phyloP scores from a whole-genome alignment of 2,888 invertebrate genomes.

The Acleris laterana region DNA sequence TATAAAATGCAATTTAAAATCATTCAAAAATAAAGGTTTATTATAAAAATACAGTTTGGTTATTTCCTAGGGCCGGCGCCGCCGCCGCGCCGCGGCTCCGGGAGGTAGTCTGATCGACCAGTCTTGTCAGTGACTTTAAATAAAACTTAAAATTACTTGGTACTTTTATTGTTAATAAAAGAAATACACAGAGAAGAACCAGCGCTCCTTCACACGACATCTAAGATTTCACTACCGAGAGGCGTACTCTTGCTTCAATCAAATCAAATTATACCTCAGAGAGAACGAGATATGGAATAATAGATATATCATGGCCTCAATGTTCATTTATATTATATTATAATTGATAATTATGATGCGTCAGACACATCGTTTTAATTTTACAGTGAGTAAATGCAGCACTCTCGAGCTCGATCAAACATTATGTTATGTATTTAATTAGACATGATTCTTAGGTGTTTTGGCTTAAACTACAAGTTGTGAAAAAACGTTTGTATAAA shows the following conservation, averaged over 20 bases:
- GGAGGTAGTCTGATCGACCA: constrained; percentile 46
- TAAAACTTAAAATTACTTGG: constrained; percentile 74
- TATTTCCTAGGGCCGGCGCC: constrained; percentile 2
- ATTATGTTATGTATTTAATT: no score
- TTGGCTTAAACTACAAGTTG: constrained; percentile 34
- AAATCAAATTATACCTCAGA: background rate
- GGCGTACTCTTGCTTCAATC: background rate
- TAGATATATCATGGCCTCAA: constrained; percentile 12
- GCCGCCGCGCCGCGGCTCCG: constrained; percentile 8
- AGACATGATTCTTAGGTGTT: constrained; percentile 48
- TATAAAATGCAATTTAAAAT: constrained; percentile 73
- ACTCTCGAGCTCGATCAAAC: constrained; percentile 34
- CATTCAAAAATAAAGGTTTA: constrained; percentile 69
- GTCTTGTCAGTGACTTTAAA: constrained; percentile 66
- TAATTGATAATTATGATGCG: background rate
- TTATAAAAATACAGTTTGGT: constrained; percentile 51
- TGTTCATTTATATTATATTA: background rate
- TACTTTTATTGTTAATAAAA: constrained; percentile 76
- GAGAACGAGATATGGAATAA: background rate
- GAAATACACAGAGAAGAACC: constrained; percentile 63
- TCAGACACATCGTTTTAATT: constrained; percentile 6
- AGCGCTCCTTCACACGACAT: constrained; percentile 31
- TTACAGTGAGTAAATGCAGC: constrained; percentile 18
- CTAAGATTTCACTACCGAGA: constrained; percentile 16
- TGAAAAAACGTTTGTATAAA: constrained; percentile 21